A percentile compares a stretch with the other conserved stretches of the same genome.
phyloP scores from a whole-genome alignment of 2,113 vertebrate genomes.

The Erythrolamprus reginae region DNA sequence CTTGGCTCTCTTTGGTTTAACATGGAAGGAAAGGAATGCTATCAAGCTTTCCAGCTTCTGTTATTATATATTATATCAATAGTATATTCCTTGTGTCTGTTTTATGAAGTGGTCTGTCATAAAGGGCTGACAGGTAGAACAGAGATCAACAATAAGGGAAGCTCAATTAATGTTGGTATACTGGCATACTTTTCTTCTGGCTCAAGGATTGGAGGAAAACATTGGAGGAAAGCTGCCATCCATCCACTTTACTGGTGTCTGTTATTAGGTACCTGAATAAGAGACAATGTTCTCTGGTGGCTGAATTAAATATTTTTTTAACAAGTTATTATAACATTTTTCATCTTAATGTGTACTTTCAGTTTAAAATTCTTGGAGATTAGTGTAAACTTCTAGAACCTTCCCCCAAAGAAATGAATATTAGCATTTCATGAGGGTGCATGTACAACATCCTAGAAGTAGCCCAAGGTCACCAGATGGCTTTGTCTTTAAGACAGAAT shows the following conservation, averaged over 20 bases:
- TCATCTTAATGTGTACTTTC: neutral
- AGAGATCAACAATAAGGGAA: neutral
- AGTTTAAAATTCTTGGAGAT: neutral
- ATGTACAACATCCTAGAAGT: neutral
- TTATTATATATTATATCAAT: too few species aligned
- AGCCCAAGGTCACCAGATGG: neutral
- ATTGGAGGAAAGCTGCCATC: neutral
- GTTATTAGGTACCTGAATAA: neutral
- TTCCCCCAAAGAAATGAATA: too few species aligned
- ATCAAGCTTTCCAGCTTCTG: neutral
- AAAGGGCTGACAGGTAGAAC: neutral
- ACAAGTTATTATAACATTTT: neutral
- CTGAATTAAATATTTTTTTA: too few species aligned
- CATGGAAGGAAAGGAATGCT: neutral
- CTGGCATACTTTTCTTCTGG: neutral
- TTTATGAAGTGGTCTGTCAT: neutral
- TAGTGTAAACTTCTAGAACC: neutral
- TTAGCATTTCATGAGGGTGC: neutral
- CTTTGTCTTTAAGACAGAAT: neutral
- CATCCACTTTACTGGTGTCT: neutral
- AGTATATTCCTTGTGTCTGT: neutral
- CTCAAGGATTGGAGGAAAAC: neutral
- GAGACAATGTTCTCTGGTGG: too few species aligned
- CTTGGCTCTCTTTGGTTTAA: neutral
- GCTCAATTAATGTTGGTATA: neutral